Percentiles rank a stretch among this genome's conserved stretches.
phyloP scores from a whole-genome alignment of 1,140 invertebrate species.

The Drosophila aff. region DNA sequence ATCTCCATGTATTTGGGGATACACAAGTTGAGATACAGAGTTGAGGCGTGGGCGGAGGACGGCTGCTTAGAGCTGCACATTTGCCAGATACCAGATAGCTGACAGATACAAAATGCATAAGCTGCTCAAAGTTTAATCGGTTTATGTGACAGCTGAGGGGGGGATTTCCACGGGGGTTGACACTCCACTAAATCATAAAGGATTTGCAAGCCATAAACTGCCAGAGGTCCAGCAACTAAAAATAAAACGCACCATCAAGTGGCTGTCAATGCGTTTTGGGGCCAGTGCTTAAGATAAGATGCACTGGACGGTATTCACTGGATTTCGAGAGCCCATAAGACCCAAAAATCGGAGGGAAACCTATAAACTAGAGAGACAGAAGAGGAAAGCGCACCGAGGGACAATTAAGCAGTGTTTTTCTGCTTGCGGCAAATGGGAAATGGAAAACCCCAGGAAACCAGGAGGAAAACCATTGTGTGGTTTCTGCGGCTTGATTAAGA shows the following conservation, averaged over 20 bases:
- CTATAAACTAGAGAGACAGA: not conserved
- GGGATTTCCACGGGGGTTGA: conserved; percentile 21
- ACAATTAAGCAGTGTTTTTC: conserved; percentile 45
- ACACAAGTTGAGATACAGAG: not conserved
- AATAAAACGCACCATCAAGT: conserved; percentile 63
- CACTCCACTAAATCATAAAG: conserved; percentile 75
- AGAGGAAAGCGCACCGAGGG: conserved; percentile 41
- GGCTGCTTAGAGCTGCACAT: conserved; percentile 69
- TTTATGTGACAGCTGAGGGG: conserved; percentile 68
- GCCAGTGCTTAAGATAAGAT: conserved; percentile 64
- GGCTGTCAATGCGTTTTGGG: conserved; percentile 73
- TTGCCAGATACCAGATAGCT: conserved; percentile 71
- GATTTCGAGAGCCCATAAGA: conserved; percentile 4
- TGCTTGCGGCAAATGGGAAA: not conserved
- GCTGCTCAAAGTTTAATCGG: conserved; percentile 80
- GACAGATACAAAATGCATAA: conserved; percentile 72
- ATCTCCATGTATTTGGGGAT: conserved; percentile 1
- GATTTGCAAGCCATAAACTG: conserved; percentile 65
- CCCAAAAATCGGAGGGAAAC: conserved; percentile 7
- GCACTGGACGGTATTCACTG: conserved; percentile 14
- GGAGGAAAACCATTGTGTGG: conserved; percentile 31
- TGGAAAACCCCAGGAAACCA: conserved; percentile 1
- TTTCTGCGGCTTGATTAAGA: conserved; percentile 47
- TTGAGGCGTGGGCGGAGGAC: not conserved
- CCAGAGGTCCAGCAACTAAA: conserved; percentile 29